A percentile compares a stretch with the other conserved stretches of the same genome.
Conservation (phyloP, 2,113 vertebrate species). For the Labrus mixtus region DNA sequence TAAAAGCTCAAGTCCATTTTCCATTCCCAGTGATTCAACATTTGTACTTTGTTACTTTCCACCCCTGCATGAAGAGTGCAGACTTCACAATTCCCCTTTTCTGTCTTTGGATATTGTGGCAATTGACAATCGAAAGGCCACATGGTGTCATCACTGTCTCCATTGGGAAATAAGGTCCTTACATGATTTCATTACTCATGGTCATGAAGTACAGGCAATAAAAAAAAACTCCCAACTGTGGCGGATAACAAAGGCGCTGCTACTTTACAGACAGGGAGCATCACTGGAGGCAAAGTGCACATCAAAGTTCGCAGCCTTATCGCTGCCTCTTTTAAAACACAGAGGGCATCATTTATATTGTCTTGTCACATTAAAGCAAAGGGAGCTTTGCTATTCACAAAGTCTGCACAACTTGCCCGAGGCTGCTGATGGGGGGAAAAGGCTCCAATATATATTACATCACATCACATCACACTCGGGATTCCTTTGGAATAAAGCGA, state of each 20-base stretch:
- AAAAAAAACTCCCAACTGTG: conserved; percentile 5
- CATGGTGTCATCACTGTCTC: not conserved
- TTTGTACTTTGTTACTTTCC: no score
- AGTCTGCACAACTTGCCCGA: conserved; percentile 21
- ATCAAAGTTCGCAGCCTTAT: not conserved
- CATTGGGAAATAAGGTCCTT: not conserved
- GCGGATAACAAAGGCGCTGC: not conserved
- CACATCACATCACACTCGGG: conserved; percentile 29
- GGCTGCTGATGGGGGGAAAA: conserved; percentile 15
- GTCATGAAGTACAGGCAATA: conserved; percentile 14
- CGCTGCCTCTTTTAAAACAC: conserved; percentile 19
- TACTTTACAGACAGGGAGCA: not conserved
- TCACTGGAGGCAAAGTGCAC: not conserved
- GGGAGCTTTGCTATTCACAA: conserved; percentile 11
- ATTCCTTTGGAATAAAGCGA: not conserved
- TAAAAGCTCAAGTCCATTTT: no score
- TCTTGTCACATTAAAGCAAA: conserved; percentile 20
- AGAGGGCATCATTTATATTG: conserved; percentile 22
- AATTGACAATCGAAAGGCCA: not conserved
- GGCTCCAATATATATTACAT: conserved; percentile 15
- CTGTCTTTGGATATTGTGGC: not conserved
- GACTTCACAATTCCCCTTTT: not conserved
- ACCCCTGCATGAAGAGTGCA: not conserved
- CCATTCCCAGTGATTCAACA: no score
- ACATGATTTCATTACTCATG: not conserved